phyloP scores from a whole-genome alignment of 2,113 vertebrate species.

The Entomyzon cyanotis region DNA sequence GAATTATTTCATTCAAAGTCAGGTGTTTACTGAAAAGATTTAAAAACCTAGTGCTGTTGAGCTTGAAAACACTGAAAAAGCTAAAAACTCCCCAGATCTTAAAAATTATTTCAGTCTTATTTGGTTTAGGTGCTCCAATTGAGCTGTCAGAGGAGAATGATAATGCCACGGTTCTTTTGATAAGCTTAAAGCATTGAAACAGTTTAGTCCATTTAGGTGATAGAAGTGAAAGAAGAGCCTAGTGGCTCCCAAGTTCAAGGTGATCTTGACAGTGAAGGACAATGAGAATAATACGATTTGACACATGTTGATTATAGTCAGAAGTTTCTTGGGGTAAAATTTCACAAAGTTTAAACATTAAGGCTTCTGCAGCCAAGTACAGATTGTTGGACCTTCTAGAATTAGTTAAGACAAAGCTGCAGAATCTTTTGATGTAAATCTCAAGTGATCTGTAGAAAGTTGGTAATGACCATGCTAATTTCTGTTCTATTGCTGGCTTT shows the following conservation, averaged over 20 bases:
- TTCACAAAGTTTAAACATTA: neutral
- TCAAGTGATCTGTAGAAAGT: neutral
- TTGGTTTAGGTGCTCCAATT: neutral
- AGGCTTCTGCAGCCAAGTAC: neutral
- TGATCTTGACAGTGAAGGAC: neutral
- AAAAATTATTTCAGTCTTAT: neutral
- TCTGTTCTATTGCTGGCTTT: neutral
- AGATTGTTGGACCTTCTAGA: neutral
- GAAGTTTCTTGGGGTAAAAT: neutral
- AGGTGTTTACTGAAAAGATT: neutral
- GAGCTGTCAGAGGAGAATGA: neutral
- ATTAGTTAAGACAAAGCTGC: neutral
- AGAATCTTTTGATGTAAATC: neutral
- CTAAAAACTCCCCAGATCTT: neutral
- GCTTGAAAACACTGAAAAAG: neutral
- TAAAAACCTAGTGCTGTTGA: neutral
- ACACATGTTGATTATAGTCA: fast-evolving
- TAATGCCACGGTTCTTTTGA: neutral
- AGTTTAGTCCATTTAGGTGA: neutral
- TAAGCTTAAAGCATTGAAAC: neutral
- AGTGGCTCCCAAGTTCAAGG: neutral
- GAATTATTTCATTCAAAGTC: neutral
- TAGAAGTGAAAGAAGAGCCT: neutral
- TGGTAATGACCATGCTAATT: neutral
- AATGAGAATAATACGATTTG: neutral